phyloP scores from a whole-genome alignment of 2,888 invertebrate species.

The Mayetiola destructor region DNA sequence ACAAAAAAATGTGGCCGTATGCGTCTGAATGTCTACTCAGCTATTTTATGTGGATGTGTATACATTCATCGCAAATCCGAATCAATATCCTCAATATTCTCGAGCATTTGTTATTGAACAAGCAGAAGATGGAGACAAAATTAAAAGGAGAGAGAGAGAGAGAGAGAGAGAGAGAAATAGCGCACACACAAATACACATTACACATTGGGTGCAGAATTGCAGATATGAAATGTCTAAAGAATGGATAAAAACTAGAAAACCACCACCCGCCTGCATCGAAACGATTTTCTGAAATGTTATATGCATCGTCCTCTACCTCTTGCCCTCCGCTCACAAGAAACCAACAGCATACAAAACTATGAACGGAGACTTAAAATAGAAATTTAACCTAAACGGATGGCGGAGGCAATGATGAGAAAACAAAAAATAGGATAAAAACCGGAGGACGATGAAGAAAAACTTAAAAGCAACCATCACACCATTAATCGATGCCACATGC shows the following conservation, averaged over 20 bases:
- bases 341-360: not conserved
- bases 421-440: not conserved
- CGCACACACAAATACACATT: not conserved
- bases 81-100: slow-evolving; percentile 8
- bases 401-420: not conserved
- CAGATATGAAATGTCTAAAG: not conserved
- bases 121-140: not conserved
- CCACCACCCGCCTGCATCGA: slow-evolving; percentile 2
- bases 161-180: not conserved
- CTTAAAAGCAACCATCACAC: slow-evolving; percentile 8
- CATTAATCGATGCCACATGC: slow-evolving; percentile 7
- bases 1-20: not conserved
- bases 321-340: not conserved
- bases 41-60: not conserved
- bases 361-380: not conserved
- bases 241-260: slow-evolving; percentile 7
- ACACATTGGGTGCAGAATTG: not conserved
- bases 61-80: not conserved
- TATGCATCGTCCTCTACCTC: not conserved
- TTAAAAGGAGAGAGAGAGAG: too few relatives aligned
- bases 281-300: not conserved
- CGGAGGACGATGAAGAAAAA: not conserved
- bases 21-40: slow-evolving; percentile 1
- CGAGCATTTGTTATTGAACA: not conserved
- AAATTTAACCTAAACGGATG: too few relatives aligned